Evolutionary conservation across 2,797 vertebrate genomes (phyloP).

Genomic region (Petrocephalus sullivani): DNA sequence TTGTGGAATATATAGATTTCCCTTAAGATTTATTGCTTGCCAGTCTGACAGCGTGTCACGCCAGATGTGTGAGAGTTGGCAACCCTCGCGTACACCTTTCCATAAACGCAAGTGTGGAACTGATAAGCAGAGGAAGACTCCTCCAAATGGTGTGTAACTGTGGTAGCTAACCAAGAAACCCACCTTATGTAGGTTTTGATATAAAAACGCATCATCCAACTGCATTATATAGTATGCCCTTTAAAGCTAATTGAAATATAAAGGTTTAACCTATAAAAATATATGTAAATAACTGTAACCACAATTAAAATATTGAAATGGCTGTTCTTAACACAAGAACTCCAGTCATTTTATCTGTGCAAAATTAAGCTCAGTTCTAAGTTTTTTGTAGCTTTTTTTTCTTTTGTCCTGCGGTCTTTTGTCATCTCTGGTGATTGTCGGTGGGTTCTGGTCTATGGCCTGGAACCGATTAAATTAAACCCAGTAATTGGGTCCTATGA

Average conservation of each 20-base stretch:
- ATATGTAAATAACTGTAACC: not conserved
- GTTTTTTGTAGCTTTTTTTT: not conserved
- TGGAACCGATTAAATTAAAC: slow-evolving; percentile 18
- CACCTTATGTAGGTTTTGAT: not conserved
- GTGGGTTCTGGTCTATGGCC: not conserved
- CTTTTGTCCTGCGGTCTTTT: not conserved
- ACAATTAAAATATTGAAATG: not conserved
- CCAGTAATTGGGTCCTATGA: slow-evolving; percentile 13
- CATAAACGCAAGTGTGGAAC: not conserved
- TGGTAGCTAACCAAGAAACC: not conserved
- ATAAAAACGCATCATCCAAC: not conserved
- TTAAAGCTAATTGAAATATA: not conserved
- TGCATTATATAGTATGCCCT: not conserved
- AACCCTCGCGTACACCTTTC: not conserved
- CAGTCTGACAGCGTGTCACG: not conserved
- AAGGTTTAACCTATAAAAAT: not conserved
- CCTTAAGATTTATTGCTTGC: not conserved
- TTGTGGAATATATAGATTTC: not conserved
- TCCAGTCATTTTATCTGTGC: not conserved
- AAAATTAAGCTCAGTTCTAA: not conserved
- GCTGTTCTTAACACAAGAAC: not conserved
- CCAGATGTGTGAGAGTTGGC: not conserved
- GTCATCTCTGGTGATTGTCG: slow-evolving; percentile 6
- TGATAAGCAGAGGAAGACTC: not conserved
- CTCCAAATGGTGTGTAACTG: not conserved